These are phyloP conservation scores for Garra rufa DNA, from an alignment of 2,113 vertebrate genomes.

Conservation along the genomic window DNA sequence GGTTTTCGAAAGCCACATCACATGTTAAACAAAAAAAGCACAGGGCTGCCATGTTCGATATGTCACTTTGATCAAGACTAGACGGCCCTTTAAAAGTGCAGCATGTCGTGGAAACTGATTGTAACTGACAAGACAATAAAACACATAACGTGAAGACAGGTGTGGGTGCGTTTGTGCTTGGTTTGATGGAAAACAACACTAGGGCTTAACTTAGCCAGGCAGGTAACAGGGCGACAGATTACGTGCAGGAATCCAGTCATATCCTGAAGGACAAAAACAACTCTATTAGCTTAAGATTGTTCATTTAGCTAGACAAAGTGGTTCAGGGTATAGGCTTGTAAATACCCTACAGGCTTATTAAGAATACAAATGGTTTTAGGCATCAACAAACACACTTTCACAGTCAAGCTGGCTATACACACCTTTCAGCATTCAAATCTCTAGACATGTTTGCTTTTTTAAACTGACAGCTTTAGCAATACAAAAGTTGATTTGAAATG, in stretches of 20 bases:
- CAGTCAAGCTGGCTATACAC: background rate
- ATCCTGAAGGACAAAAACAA: constrained; percentile 33
- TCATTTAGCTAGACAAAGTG: constrained; percentile 11
- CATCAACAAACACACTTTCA: background rate
- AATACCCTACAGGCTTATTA: constrained; percentile 17
- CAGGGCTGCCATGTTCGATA: background rate
- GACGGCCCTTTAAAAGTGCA: background rate
- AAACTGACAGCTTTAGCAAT: background rate
- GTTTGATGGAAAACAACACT: constrained; percentile 17
- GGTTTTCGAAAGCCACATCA: constrained; percentile 8
- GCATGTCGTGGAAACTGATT: constrained; percentile 6
- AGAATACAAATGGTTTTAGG: background rate
- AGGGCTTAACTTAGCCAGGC: constrained; percentile 11
- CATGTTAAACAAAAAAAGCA: background rate
- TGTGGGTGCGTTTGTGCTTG: constrained; percentile 13
- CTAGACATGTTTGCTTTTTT: background rate
- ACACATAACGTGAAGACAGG: background rate
- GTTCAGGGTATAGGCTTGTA: constrained; percentile 4
- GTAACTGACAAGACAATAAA: constrained; percentile 47
- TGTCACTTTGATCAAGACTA: constrained; percentile 30
- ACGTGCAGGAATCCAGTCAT: background rate
- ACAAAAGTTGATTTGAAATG: background rate
- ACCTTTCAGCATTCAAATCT: background rate
- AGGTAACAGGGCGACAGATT: background rate
- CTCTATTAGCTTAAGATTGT: constrained; percentile 8